A percentile compares a stretch with the other conserved stretches of the same genome.
Evolutionary conservation across 2,113 vertebrate species (phyloP).

Genomic region (Dasyornis broadbenti): DNA sequence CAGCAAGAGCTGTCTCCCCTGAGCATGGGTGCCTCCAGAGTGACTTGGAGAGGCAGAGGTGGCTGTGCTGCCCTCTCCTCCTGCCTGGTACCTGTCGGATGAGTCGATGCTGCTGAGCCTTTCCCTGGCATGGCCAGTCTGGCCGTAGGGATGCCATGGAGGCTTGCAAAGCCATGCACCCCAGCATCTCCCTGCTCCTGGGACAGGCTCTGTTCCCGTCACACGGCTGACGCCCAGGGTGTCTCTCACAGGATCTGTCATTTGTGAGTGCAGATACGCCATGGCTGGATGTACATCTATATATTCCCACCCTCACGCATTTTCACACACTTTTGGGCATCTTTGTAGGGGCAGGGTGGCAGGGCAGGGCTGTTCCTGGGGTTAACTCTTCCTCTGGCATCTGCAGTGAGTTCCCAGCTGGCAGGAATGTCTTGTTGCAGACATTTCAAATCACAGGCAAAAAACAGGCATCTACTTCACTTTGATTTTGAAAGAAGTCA

Average conservation of each 20-base stretch:
- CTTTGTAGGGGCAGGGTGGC: rapidly evolving
- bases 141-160: background rate
- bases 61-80: background rate
- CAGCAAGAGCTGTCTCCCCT: background rate
- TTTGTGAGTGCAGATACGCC: background rate
- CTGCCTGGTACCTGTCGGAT: rapidly evolving
- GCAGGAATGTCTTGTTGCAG: background rate
- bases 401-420: rapidly evolving
- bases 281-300: too few species aligned
- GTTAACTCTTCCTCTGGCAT: background rate
- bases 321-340: background rate
- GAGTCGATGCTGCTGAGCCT: background rate
- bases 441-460: background rate
- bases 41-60: rapidly evolving
- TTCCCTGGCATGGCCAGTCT: background rate
- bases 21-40: background rate
- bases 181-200: background rate
- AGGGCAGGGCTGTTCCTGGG: background rate
- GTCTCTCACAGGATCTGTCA: background rate
- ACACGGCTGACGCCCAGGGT: rapidly evolving
- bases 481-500: constrained; percentile 11
- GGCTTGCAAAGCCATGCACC: background rate
- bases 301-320: rapidly evolving
- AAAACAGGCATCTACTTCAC: background rate
- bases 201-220: background rate